Base-by-base conservation (phyloP, 2,797 vertebrate species). In the Galaxias olidus region DNA sequence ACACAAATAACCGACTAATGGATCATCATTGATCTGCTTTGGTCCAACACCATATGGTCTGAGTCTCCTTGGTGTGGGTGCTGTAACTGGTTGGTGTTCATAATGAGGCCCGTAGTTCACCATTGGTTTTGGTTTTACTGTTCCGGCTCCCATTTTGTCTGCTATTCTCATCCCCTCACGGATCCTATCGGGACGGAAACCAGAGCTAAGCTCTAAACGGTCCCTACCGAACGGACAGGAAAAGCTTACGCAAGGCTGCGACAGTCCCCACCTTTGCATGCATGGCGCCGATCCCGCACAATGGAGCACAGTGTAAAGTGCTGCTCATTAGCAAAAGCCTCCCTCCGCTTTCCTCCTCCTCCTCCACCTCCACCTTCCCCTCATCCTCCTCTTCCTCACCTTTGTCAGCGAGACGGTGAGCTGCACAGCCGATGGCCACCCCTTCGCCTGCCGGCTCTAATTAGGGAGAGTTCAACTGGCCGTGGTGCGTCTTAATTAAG, bases 391-490 rank as follows among this genome's bases (percentile, higher is more conserved):
- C 15, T 47, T 47, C 46, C 46, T 47, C 46, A 12, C 46, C 14
- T 11, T 14, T 47, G 56, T 69, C 64, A 66, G 64, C 68, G 65
- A 51, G 18, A 62, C 40, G 44, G 44, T 19, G 61, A 72, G 55
- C 61, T 52, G 67, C 64, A 61, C 49, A 53, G 49, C 66, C 71
- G 59, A 79, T 72, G 11, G 57, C 56, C 69, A 57, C 70, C 51
- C 45, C 13, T 11, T 49, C 74, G 18, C 64, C 71, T 65, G 17
- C 19, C 9, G 51, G 51, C 75, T 71, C 65, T 76, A 77, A 81
- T 78, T 75, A 80, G 66, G 69, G 69, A 63, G 47, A 43, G 42
- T 75, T 84, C 61, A 74, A 64, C 61, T 65, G 48, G 43, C 73
- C 56, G 30, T 49, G 61, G 52, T 58, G 19, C 20, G 18, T 72